phyloP scores from a whole-genome alignment of 1,140 invertebrate species.

The Latrodectus geometricus region DNA sequence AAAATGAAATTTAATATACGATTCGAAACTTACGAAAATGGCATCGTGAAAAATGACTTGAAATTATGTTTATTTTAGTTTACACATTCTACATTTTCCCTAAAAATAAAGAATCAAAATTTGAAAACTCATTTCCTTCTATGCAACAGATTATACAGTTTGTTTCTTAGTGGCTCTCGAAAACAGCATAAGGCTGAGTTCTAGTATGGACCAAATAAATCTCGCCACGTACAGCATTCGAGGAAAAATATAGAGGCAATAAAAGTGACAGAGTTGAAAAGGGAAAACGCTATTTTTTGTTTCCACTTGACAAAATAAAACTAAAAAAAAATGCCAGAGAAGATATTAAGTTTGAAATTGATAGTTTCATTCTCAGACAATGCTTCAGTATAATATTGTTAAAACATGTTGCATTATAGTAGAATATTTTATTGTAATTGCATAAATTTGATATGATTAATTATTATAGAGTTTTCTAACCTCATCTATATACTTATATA shows the following conservation, averaged over 20 bases:
- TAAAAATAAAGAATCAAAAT: background rate
- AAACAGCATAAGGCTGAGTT: background rate
- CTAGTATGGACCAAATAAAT: background rate
- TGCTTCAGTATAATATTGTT: no score
- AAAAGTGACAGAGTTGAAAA: background rate
- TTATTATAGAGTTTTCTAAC: no score
- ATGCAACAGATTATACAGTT: background rate
- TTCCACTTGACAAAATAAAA: background rate
- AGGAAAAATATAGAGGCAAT: background rate
- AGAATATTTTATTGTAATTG: no score
- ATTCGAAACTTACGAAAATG: no score
- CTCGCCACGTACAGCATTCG: background rate
- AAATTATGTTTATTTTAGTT: no score
- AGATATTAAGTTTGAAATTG: background rate
- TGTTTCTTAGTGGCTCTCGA: background rate
- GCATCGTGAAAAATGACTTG: no score
- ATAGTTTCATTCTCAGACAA: no score
- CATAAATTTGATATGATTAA: no score
- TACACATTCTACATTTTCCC: background rate
- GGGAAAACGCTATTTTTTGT: background rate
- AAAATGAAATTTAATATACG: no score
- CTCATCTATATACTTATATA: no score
- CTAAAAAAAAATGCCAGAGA: background rate
- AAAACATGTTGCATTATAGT: no score
- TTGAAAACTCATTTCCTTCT: background rate